Base-by-base conservation (phyloP, 2,797 vertebrate genomes). In the Ctenochaetus hawaiiensis region DNA sequence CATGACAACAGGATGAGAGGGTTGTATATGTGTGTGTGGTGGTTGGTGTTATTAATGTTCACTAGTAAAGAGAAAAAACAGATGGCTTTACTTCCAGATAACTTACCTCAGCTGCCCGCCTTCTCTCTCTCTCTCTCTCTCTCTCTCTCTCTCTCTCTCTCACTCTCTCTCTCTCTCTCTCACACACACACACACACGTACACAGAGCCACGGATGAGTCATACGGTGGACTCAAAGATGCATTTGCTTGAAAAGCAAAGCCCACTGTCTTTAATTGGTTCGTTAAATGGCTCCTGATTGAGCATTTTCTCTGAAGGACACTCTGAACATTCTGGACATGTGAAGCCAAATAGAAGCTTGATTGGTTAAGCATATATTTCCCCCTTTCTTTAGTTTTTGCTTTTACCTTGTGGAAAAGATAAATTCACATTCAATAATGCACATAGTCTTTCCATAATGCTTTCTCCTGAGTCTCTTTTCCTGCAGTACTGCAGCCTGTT, bases 141-240 rank as follows among this genome's bases (percentile, higher is more conserved):
- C 26, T 30, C 26, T 30, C 26, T 30, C 26, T 30, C 26, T 30
- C 26, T 30, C 26, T 30, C 43, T 44, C 43, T 44, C 43, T 44
- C 43, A 3, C n/a, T 1, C 26, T 8, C 53, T n/a, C 43, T 44
- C 43, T 44, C 43, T 44, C 43, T 13, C n/a, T 1, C 26, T 8
- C 53, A 17, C 14, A 34, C 13, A 17, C 49, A 12, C 20, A 23
- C 49, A 51, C n/a, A 49, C 45, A 30, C 1, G 51, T 0, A 66
- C 57, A 68, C 49, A 67, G 30, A 13, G 43, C 20, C 53, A n/a
- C 53, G 18, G 72, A 83, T 91, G 89, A 94, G 68, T 93, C 90
- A 90, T 72, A 53, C 77, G 68, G 34, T 26, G 1, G 23, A 78
- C 54, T 47, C 10, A 11, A 11, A 67, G 75, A 57, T 47, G 67